Percentiles rank a stretch among this genome's conserved stretches.
Evolutionary conservation across 2,113 vertebrate species (phyloP).

Genomic region (Aplodontia rufa): DNA sequence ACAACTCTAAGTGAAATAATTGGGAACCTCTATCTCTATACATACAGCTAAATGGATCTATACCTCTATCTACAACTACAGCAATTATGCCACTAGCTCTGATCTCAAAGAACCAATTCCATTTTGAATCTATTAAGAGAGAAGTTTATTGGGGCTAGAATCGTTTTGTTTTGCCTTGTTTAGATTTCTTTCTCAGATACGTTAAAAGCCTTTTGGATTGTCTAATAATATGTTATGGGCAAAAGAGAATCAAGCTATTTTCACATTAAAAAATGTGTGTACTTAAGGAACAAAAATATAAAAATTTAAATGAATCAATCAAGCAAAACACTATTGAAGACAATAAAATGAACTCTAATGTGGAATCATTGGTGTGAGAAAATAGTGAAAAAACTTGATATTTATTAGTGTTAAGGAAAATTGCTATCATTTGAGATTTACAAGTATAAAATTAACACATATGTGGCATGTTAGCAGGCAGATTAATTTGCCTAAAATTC

Average conservation of each 20-base stretch:
- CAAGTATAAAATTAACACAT: neutral
- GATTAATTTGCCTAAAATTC: neutral
- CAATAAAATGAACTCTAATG: neutral
- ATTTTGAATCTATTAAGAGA: neutral
- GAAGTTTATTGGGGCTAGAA: neutral
- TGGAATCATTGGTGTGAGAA: neutral
- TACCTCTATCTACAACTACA: neutral
- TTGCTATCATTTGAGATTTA: neutral
- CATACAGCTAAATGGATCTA: neutral
- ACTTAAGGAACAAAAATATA: neutral
- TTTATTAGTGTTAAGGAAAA: neutral
- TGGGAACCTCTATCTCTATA: neutral
- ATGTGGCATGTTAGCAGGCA: neutral
- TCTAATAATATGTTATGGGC: neutral
- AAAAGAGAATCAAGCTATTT: neutral
- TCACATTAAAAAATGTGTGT: neutral
- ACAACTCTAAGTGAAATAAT: neutral
- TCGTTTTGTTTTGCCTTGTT: neutral
- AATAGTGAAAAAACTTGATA: neutral
- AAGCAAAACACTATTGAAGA: neutral
- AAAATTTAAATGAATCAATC: neutral
- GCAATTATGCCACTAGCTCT: neutral
- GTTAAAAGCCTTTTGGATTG: neutral
- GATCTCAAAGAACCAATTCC: neutral
- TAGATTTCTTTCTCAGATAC: neutral